These are phyloP conservation scores for Falcaria lacertinaria DNA, from an alignment of 2,888 invertebrate species.

Conservation along the genomic window DNA sequence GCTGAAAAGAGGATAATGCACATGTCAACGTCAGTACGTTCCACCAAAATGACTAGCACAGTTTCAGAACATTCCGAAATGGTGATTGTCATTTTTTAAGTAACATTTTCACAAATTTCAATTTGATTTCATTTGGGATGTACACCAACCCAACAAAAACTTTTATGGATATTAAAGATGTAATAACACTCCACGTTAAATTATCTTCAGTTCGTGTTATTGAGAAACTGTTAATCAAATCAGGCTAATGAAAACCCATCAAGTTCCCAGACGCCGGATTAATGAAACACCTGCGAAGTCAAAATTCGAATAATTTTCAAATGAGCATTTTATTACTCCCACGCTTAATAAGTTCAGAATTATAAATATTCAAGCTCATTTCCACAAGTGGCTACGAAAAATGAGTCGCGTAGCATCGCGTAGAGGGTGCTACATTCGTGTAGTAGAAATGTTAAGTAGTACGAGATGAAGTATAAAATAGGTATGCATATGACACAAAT, in stretches of 20 bases:
- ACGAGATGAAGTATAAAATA: too few species aligned
- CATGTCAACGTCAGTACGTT: constrained; percentile 32
- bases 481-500: too few species aligned
- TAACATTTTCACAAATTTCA: neutral
- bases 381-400: neutral
- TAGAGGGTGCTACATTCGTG: neutral
- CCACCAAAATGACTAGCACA: neutral
- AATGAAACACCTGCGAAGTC: constrained; percentile 31
- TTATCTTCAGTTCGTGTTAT: constrained; percentile 16
- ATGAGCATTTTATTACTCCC: constrained; percentile 12
- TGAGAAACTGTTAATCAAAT: constrained; percentile 57
- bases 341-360: constrained; percentile 13
- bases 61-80: neutral
- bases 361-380: neutral
- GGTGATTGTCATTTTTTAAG: neutral
- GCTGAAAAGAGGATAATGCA: constrained; percentile 31
- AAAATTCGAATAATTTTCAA: constrained; percentile 17
- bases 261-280: constrained; percentile 15
- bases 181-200: neutral
- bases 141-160: too few species aligned
- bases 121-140: too few species aligned
- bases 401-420: constrained; percentile 1
- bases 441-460: too few species aligned
- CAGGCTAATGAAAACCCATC: constrained; percentile 31
- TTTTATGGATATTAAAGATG: neutral